Base-by-base conservation (phyloP, 2,888 invertebrate species). In the Troides oblongomaculatus region DNA sequence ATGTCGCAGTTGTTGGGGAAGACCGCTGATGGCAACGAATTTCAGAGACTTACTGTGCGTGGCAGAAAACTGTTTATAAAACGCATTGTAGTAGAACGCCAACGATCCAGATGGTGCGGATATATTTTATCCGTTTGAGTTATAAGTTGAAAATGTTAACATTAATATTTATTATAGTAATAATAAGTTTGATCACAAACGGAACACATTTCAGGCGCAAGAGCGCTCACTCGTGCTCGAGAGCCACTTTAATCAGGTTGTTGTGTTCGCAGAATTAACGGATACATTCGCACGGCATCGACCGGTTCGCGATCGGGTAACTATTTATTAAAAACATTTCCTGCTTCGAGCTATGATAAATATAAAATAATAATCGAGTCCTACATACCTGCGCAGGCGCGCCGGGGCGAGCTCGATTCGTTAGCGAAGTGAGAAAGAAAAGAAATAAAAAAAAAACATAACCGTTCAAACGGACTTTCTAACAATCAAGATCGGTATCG, bases 251-350 rank as follows among this genome's bases (percentile, higher is more conserved):
- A 46, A 46, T 46, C 46, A 10, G n/a, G 56, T 21, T 21, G 56
- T 21, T 18, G 56, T 18, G 56, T 56, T 18, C 56, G 56, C 56
- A 18, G n/a, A 72, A 65, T 62, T 59, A 70, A 68, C 72, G 68
- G 68, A 70, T 65, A 61, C 64, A 68, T 68, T 68, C 58, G 66
- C 62, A 64, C 57, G 7, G 46, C 65, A 59, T 56, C 59, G 65
- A 72, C 72, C 70, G 72, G 72, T 72, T 62, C 39, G 56, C 25
- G 60, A 56, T 36, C 65, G 46, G 25, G 56, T 62, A 56, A n/a
- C 62, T 65, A 65, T 61, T 72, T 72, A 72, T 69, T 72, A 30
- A 64, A 68, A 59, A 46, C 39, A 70, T 72, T 72, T 70, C 67
- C 72, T 70, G 50, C 64, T 68, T 58, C 62, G 46, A 23, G 36